These are phyloP conservation scores for Ginglymostoma cirratum DNA, from an alignment of 2,113 vertebrate genomes.

Conservation along the genomic window DNA sequence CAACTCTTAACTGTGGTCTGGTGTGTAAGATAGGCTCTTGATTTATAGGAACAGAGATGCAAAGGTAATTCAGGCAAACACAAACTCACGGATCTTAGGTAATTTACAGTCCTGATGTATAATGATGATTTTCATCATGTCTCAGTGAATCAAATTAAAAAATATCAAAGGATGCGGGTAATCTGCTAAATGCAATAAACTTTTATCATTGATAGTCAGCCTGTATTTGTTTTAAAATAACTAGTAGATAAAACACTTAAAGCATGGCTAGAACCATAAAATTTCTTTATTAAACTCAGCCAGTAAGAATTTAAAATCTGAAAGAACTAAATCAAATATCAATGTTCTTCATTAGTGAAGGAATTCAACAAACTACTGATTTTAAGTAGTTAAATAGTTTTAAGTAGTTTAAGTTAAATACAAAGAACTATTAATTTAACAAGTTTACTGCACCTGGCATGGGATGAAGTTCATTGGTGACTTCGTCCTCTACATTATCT, in stretches of 20 bases:
- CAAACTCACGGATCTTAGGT: no score
- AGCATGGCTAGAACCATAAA: not conserved
- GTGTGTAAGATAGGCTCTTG: not conserved
- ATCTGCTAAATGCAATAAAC: not conserved
- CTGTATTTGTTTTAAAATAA: not conserved
- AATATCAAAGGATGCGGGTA: not conserved
- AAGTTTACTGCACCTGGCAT: conserved; percentile 70
- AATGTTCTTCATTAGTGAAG: not conserved
- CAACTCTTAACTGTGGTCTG: not conserved
- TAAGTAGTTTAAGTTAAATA: no score
- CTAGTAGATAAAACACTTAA: not conserved
- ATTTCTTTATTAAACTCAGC: not conserved
- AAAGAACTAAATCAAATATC: not conserved
- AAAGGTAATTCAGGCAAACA: not conserved
- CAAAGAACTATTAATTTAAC: not conserved
- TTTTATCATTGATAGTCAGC: not conserved
- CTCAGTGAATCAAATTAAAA: not conserved
- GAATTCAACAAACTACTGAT: no score
- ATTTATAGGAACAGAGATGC: not conserved
- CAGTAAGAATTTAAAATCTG: not conserved
- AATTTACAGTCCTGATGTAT: not conserved
- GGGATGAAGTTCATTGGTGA: conserved; percentile 77
- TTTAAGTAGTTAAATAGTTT: no score
- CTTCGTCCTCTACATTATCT: conserved; percentile 66
- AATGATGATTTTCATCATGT: not conserved